Evolutionary conservation across 1,140 invertebrate species (phyloP), one percentile per base, ranked within the genome.

Genomic region (Wiebesia pumilae): DNA sequence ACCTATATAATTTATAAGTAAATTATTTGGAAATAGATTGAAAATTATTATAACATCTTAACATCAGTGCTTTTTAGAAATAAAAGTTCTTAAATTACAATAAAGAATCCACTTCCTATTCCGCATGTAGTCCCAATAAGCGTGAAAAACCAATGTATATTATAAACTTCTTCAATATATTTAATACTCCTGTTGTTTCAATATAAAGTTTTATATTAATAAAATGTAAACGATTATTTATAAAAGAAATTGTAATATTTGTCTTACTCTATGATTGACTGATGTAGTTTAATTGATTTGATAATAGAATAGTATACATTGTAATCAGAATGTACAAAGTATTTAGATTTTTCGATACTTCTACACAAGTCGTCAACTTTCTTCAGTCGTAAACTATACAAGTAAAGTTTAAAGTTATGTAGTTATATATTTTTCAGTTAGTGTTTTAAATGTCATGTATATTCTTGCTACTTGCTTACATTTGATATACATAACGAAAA

Each of bases 211-310:
- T 43, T 69, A 33, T 33, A 67, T 43, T 3, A 40, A 4, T 47
- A 81, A 47, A 30, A 21, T 4, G 21, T 54, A 75, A 35, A 75
- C 58, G 33, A 33, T 82, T 54, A 24, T 51, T 47, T 62, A 54
- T n/a, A 14, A 6, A 47, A 38, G 9, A 1, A 81, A 33, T 69
- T 12, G 58, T 62, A 81, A 65, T 27, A 65, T 33, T n/a, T 65
- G 21, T 19, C 54, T 69, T 85, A 85, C 75, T 79, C 27, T 24
- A 80, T 80, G 30, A 85, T 65, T 14, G 24, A 69, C n/a, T 85
- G 83, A 51, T 85, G 83, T 6, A 80, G n/a, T 0, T 69, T 14
- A 35, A 85, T 71, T 24, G 77, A 30, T 24, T 69, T n/a, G n/a
- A 65, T 35, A 33, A 84, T 65, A 33, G 10, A 35, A 19, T n/a